A percentile compares a stretch with the other conserved stretches of the same genome.
Conservation (phyloP, 1,140 invertebrate genomes). For the Zaprionus davidi region DNA sequence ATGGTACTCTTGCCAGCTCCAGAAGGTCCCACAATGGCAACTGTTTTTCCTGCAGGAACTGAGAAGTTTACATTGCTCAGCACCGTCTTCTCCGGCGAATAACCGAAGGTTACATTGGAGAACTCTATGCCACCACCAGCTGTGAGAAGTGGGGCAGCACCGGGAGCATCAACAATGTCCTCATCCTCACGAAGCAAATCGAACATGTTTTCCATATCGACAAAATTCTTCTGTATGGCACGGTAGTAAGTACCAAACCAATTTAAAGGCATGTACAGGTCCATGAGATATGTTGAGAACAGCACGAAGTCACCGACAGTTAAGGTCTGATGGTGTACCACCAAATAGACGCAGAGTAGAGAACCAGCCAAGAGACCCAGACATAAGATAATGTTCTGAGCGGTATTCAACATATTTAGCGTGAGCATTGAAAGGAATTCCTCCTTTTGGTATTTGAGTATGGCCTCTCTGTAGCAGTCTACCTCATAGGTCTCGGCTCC, state of each 20-base stretch:
- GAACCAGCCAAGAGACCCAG: slow-evolving; percentile 93
- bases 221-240: slow-evolving; percentile 98
- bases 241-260: slow-evolving; percentile 99
- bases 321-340: slow-evolving; percentile 87
- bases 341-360: slow-evolving; percentile 94
- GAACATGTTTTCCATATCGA: slow-evolving; percentile 99
- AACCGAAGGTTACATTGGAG: slow-evolving; percentile 94
- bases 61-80: slow-evolving; percentile 94
- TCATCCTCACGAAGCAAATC: slow-evolving; percentile 94
- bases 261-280: slow-evolving; percentile 97
- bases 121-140: slow-evolving; percentile 94
- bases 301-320: slow-evolving; percentile 97
- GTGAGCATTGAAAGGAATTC: slow-evolving; percentile 95
- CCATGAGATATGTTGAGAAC: slow-evolving; percentile 97
- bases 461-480: slow-evolving; percentile 91
- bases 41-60: slow-evolving; percentile 94
- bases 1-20: slow-evolving; percentile 98
- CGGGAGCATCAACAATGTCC: slow-evolving; percentile 93
- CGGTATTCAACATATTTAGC: slow-evolving; percentile 94
- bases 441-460: slow-evolving; percentile 93
- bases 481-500: slow-evolving; percentile 96
- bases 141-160: slow-evolving; percentile 89
- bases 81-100: slow-evolving; percentile 92
- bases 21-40: slow-evolving; percentile 92
- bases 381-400: slow-evolving; percentile 96